Evolutionary conservation across 2,797 vertebrate species (phyloP), one percentile per base, ranked within the genome.

Genomic region (Sebastiscus albofasciatus): DNA sequence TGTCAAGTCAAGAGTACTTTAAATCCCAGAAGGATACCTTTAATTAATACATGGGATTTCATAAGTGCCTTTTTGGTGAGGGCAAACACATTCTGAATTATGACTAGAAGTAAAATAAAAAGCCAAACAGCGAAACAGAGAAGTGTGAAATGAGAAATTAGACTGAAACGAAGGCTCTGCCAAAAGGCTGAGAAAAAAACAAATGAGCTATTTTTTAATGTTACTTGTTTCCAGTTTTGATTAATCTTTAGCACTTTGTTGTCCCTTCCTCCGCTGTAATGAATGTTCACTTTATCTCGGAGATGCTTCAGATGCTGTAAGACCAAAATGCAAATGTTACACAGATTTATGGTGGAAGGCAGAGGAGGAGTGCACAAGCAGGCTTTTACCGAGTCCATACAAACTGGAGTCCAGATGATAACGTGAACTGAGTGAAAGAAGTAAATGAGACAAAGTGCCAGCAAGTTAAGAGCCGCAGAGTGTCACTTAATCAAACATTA

Each of bases 121-220:
- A 65, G 42, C 13, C 2, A 12, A 71, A 58, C 39, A 18, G 20
- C 3, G 42, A 78, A 70, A 87, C 31, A 75, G 16, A 83, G 34
- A 73, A 65, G 75, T 82, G 81, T 88, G 76, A 85, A 80, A 77
- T 83, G 72, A 86, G 67, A 82, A 77, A 80, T 49, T 55, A 69
- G 61, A 66, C 52, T 60, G n/a, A 78, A 83, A 72, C 13, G 0
- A 67, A 67, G 52, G 65, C 74, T 75, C 52, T 58, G 62, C 79
- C 67, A 77, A 65, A 82, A 86, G 67, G 42, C 76, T 36, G 36
- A 29, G 12, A 20, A 5, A 49, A 29, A 71, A 79, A 74, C 8
- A 78, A 83, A 75, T 72, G 1, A 71, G 8, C 20, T 1, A n/a
- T 80, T 81, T 71, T 69, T 75, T 39, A 24, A 77, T 72, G n/a